Base-by-base conservation (phyloP, 2,797 vertebrate species). In the Brachymystax lenok region DNA sequence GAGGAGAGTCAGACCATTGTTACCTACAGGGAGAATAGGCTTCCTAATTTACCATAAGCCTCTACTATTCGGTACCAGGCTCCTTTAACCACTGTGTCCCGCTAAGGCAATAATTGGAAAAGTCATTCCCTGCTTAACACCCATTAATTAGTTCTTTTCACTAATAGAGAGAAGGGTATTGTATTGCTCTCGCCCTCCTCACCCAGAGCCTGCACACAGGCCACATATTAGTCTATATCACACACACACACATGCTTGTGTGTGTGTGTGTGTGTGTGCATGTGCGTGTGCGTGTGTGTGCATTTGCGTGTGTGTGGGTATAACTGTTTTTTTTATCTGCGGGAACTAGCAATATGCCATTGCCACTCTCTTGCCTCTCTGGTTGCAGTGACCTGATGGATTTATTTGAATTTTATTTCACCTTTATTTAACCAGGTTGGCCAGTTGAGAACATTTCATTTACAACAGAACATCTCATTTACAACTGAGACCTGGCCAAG, bases 11-110 rank as follows among this genome's bases (percentile, higher is more conserved):
- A 69, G 80, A 83, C 86, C 82, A 90, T 92, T 93, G 90, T 92
- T 87, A 90, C 87, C 85, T 88, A 86, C 72, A n/a, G 87, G 92
- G 90, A 94, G 93, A 95, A 95, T 90, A 93, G 21, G 93, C 91
- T 46, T 89, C 94, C 94, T 96, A 95, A 96, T 96, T 95, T 96
- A 94, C 94, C 88, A 71, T 92, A 94, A 94, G 95, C 94, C 95
- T 89, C 91, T 77, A 90, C 95, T 94, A 94, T 94, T 96, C 95
- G 95, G 94, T 93, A 94, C 92, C 92, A 88, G 94, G 93, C 94
- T 95, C 94, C 94, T 94, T 95, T 96, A 95, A 94, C 94, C 59
- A 91, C 40, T 46, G 59, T 61, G 59, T 61, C 73, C 61, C 63
- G 4, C 80, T 93, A 91, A 93, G 91, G 93, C 94, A 92, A 94